Base-by-base conservation (phyloP, 1,140 invertebrate species). In the Ceratina australensis region DNA sequence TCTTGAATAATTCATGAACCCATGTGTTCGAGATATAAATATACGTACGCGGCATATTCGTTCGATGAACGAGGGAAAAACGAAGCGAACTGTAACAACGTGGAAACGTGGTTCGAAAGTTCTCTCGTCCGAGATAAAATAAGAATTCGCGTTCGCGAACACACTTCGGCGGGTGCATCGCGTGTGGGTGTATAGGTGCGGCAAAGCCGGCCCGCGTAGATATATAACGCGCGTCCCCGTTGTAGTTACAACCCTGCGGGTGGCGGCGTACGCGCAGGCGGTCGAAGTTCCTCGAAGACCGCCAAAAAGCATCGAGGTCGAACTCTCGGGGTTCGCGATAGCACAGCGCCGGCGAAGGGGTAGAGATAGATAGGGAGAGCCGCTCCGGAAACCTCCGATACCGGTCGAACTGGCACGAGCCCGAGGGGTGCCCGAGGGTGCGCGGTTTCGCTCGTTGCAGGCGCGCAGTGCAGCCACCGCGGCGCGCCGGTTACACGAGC, bases 381-480 rank as follows among this genome's bases (percentile, higher is more conserved):
- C 49, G 47, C 60, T 52, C 20, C 81, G 78, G 64, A 65, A 22
- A 65, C 60, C 49, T 26, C 57, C 78, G 82, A 71, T 1, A 7
- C 18, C 13, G 12, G n/a, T 12, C 72, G 81, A 76, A 66, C 72
- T 12, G 18, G 3, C 28, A 68, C 79, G 73, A 82, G 60, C 42
- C 56, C 52, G 52, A 57, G 78, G 78, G 33, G 33, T 42, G 49
- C 57, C 75, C 74, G 69, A 2, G 33, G 33, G 54, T 74, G 78
- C 78, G 75, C 75, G 82, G 83, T 66, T 78, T 69, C 69, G 42
- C 65, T 72, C 28, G 73, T 66, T 78, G 82, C 78, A 78, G 78
- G 74, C 83, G 78, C 83, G 79, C 78, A 84, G 83, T 81, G 79
- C 82, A 81, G 78, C 78, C 78, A 79, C 78, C 78, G 82, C 82